phyloP scores from a whole-genome alignment of 2,888 invertebrate species.

The Drosophila kambysellisi region DNA sequence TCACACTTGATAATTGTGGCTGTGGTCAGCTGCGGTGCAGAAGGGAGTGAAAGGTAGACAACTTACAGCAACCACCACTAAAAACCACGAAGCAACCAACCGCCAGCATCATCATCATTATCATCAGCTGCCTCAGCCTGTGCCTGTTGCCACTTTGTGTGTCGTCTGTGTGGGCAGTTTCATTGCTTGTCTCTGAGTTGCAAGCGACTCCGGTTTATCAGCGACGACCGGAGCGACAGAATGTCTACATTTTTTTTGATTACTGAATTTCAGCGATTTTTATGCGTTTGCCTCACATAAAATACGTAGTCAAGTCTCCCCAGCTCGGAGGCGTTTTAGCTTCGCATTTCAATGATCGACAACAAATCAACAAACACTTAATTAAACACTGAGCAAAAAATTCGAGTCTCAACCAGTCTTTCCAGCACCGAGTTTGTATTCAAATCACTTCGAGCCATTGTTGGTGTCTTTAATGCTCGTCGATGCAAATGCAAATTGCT shows the following conservation, averaged over 20 bases:
- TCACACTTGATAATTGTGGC: constrained; percentile 82
- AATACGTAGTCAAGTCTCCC: constrained; percentile 45
- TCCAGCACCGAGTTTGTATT: constrained; percentile 30
- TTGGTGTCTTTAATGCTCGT: constrained; percentile 39
- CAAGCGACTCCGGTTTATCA: constrained; percentile 77
- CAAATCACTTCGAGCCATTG: constrained; percentile 42
- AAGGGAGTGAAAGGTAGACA: constrained; percentile 15
- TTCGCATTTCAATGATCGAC: constrained; percentile 66
- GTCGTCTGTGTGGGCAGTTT: constrained; percentile 79
- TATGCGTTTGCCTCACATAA: constrained; percentile 65
- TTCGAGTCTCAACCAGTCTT: constrained; percentile 1
- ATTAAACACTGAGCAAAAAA: constrained; percentile 61
- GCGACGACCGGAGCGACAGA: constrained; percentile 53
- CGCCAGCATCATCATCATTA: constrained; percentile 35
- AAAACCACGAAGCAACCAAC: constrained; percentile 38
- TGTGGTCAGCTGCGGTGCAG: constrained; percentile 30
- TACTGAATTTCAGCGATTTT: constrained; percentile 80
- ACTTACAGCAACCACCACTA: constrained; percentile 47
- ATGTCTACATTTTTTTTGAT: constrained; percentile 80
- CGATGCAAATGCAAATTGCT: constrained; percentile 74
- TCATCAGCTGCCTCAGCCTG: constrained; percentile 2
- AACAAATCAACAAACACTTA: constrained; percentile 78
- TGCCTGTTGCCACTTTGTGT: constrained; percentile 60
- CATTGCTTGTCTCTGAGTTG: constrained; percentile 69
- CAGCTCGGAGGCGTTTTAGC: constrained; percentile 67